Evolutionary conservation across 2,113 vertebrate genomes (phyloP), one percentile per base, ranked within the genome.

Genomic region (Agapornis roseicollis): DNA sequence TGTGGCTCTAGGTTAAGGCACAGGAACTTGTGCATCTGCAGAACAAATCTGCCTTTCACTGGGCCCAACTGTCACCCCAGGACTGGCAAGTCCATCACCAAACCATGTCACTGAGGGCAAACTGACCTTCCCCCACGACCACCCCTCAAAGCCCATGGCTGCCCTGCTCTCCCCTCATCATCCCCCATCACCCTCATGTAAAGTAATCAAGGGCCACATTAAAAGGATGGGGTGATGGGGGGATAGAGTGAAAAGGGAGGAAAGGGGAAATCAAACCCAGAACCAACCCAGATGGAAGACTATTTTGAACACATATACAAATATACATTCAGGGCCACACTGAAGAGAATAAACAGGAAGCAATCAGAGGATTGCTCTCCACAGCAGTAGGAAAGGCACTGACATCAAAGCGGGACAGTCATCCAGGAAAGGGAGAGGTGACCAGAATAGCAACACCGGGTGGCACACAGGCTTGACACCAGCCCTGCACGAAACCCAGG

Each of bases 321-420:
- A 58, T 29, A 41, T 18, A 79, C 84, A 44, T 28, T 41, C 17
- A 82, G 70, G 85, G 76, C 29, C 16, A 19, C 2, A 6, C 63
- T 86, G 76, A 80, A 64, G 63, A 79, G 17, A 77, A 49, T 27
- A 64, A 83, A 65, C 22, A 70, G 61, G 33, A 42, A 58, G 65
- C 33, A 92, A 87, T 90, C 68, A 90, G 96, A 97, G 70, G 15
- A 50, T 56, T 16, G 56, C 29, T 81, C 64, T 35, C 80, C 53
- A 74, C 65, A 58, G 56, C 56, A 35, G 56, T 35, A 24, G 56
- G 56, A 58, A 58, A 31, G 50, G 73, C 9, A 4, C 27, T 6
- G 39, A 80, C 58, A 95, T 87, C 86, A 93, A 93, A 91, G 88
- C 50, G 17, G 23, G 27, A 37, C 7, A 4, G 17, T 46, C 31